These are phyloP conservation scores for Zapornia atra DNA, from an alignment of 2,113 vertebrate genomes.

Conservation along the genomic window DNA sequence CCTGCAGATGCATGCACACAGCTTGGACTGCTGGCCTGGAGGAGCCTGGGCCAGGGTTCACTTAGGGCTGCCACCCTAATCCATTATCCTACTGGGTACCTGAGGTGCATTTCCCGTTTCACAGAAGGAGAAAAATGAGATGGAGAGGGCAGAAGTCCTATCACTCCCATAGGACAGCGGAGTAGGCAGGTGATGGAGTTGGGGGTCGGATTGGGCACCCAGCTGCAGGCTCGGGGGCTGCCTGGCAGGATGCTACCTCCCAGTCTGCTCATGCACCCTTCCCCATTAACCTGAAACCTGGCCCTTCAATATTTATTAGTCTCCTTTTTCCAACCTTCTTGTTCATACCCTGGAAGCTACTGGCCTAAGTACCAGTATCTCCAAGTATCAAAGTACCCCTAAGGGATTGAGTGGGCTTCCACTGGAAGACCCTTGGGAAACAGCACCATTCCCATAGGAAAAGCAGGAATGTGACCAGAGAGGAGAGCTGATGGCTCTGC, in stretches of 20 bases:
- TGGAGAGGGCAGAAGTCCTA: background rate
- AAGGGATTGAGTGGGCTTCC: background rate
- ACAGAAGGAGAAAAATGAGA: background rate
- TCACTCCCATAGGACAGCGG: accelerated
- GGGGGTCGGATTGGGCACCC: background rate
- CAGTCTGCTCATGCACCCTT: accelerated
- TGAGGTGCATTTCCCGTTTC: accelerated
- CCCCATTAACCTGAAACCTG: background rate
- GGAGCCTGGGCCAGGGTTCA: background rate
- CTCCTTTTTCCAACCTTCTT: background rate
- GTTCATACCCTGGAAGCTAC: background rate
- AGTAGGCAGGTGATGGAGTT: background rate
- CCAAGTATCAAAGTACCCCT: background rate
- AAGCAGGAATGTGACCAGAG: background rate
- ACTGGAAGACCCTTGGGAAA: background rate
- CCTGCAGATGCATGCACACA: background rate
- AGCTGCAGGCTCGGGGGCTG: background rate
- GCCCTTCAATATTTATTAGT: background rate
- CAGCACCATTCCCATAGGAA: background rate
- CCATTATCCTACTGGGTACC: background rate
- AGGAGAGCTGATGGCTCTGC: background rate
- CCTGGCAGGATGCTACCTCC: background rate
- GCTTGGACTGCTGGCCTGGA: background rate
- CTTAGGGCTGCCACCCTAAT: background rate
- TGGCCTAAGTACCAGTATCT: background rate